These are phyloP conservation scores for Hassar affinis DNA, from an alignment of 2,113 vertebrate genomes.

Conservation along the genomic window DNA sequence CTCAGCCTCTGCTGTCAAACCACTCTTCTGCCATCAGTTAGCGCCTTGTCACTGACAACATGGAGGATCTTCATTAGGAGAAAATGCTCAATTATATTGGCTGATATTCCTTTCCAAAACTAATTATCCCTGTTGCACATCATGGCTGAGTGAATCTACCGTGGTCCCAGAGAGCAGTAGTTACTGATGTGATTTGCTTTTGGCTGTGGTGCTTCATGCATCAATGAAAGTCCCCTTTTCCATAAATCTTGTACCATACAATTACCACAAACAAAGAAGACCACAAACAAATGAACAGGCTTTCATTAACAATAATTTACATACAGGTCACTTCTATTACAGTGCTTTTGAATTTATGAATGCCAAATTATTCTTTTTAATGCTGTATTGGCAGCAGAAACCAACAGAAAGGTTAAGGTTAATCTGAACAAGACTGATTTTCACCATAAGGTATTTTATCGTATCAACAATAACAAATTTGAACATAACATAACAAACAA, in stretches of 20 bases:
- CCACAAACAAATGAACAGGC: conserved; percentile 2
- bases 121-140: conserved; percentile 77
- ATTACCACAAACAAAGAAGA: conserved; percentile 25
- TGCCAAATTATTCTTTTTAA: background rate
- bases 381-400: background rate
- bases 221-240: background rate
- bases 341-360: conserved; percentile 8
- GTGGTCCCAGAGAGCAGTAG: conserved; percentile 63
- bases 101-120: conserved; percentile 81
- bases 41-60: conserved; percentile 74
- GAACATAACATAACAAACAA: too few relatives aligned
- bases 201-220: conserved; percentile 54
- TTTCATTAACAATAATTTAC: conserved; percentile 30
- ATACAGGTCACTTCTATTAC: conserved; percentile 10
- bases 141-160: conserved; percentile 73
- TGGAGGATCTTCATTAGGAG: conserved; percentile 78
- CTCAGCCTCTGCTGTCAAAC: conserved; percentile 20
- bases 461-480: too few relatives aligned
- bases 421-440: background rate
- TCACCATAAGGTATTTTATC: background rate
- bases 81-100: conserved; percentile 80
- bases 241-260: conserved; percentile 13
- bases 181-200: conserved; percentile 75
- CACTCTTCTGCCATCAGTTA: conserved; percentile 69
- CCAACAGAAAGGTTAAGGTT: conserved; percentile 3